phyloP scores from a whole-genome alignment of 2,888 invertebrate species.

The Esperia sulphurella region DNA sequence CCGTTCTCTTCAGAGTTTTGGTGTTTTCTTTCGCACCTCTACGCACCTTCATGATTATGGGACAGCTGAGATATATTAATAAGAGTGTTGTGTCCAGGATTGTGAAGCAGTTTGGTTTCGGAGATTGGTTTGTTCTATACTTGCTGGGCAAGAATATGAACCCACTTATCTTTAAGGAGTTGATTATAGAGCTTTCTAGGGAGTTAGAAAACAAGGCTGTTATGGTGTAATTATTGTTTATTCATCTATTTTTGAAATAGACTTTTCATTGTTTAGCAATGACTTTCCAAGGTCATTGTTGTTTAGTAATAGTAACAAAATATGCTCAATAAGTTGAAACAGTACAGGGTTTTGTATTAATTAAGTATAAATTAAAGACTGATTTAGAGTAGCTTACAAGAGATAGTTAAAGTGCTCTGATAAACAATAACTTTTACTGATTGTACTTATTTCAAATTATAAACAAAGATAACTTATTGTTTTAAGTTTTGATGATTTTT shows the following conservation, averaged over 20 bases:
- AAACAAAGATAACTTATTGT: not conserved
- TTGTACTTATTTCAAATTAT: not conserved
- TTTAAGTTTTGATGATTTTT: not conserved
- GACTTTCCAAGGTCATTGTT: too few relatives aligned
- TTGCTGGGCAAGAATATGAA: constrained; percentile 88
- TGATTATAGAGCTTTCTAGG: constrained; percentile 76
- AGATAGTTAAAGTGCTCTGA: too few relatives aligned
- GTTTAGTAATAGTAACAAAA: too few relatives aligned
- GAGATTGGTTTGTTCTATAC: constrained; percentile 89
- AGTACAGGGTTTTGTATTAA: constrained; percentile 9
- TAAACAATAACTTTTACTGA: not conserved
- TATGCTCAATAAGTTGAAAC: not conserved
- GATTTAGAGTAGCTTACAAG: not conserved
- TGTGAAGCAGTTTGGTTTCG: constrained; percentile 77
- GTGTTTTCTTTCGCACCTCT: constrained; percentile 78
- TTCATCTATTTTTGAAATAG: not conserved
- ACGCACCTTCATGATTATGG: constrained; percentile 80
- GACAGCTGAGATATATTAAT: constrained; percentile 78
- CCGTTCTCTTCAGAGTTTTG: constrained; percentile 82
- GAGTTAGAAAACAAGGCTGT: constrained; percentile 50
- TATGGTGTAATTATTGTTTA: constrained; percentile 34
- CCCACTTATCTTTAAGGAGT: constrained; percentile 82
- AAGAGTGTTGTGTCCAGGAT: constrained; percentile 72
- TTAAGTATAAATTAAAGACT: constrained; percentile 9
- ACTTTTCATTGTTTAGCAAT: not conserved